A percentile compares a stretch with the other conserved stretches of the same genome.
Evolutionary conservation across 2,797 vertebrate species (phyloP).

Genomic region (Ceryle rudis): DNA sequence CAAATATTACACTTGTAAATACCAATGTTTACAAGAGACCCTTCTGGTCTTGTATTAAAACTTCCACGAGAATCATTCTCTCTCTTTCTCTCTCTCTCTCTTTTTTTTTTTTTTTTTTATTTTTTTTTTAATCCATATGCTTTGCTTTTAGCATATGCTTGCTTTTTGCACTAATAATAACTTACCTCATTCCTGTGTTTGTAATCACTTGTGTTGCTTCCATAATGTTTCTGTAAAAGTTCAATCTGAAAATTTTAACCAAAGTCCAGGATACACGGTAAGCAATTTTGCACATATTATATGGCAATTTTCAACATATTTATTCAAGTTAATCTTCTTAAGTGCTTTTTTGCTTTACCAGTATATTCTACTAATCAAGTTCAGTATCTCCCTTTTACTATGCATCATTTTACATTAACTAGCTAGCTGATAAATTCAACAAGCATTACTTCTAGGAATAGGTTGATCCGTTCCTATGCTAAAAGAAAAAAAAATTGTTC

Average conservation of each 20-base stretch:
- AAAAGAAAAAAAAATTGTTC: slow-evolving; percentile 9
- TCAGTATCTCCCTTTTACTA: slow-evolving; percentile 62
- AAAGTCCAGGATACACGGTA: slow-evolving; percentile 78
- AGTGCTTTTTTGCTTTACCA: slow-evolving; percentile 73
- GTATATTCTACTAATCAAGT: slow-evolving; percentile 53
- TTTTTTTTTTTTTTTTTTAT: slow-evolving; percentile 38
- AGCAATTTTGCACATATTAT: slow-evolving; percentile 82
- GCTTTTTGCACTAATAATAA: slow-evolving; percentile 85
- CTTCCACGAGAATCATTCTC: slow-evolving; percentile 66
- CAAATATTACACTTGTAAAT: slow-evolving; percentile 74
- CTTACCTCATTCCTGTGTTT: slow-evolving; percentile 80
- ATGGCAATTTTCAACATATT: slow-evolving; percentile 63
- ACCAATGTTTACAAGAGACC: slow-evolving; percentile 79
- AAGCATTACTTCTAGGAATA: slow-evolving; percentile 72
- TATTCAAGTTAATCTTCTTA: slow-evolving; percentile 66
- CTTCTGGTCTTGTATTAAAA: slow-evolving; percentile 70
- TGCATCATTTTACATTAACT: slow-evolving; percentile 68
- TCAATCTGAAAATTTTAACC: slow-evolving; percentile 77
- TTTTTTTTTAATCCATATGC: slow-evolving; percentile 68
- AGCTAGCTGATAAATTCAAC: slow-evolving; percentile 66
- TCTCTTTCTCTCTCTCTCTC: slow-evolving; percentile 29
- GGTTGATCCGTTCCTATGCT: slow-evolving; percentile 68
- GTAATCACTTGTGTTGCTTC: slow-evolving; percentile 79
- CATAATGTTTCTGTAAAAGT: slow-evolving; percentile 69
- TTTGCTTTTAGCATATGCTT: slow-evolving; percentile 81